These are phyloP conservation scores for Netelia melanura DNA, from an alignment of 2,888 invertebrate species.

Conservation along the genomic window DNA sequence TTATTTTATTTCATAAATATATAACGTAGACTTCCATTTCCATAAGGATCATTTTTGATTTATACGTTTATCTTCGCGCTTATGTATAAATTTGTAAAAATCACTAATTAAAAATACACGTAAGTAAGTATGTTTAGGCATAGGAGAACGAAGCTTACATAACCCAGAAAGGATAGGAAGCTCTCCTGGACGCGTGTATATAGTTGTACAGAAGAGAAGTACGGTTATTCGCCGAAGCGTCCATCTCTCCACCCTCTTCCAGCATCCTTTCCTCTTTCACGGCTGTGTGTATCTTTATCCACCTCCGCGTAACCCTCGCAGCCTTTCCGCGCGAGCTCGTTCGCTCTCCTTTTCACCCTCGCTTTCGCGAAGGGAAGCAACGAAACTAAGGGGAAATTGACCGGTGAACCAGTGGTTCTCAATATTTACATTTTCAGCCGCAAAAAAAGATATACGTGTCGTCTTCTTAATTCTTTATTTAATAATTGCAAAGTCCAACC, in stretches of 20 bases:
- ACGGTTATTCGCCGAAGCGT: slow-evolving; percentile 61
- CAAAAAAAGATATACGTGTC: no score
- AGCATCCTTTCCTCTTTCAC: slow-evolving; percentile 60
- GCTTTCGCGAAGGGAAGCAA: slow-evolving; percentile 69
- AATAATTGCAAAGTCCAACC: no score
- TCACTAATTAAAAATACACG: slow-evolving; percentile 19
- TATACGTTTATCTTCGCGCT: background rate
- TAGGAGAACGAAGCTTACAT: slow-evolving; percentile 20
- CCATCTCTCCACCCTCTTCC: slow-evolving; percentile 62
- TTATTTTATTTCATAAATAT: no score
- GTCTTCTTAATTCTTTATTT: no score
- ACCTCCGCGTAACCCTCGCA: slow-evolving; percentile 63
- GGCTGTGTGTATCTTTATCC: slow-evolving; percentile 64
- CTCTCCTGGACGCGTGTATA: slow-evolving; percentile 34
- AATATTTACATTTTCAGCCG: slow-evolving; percentile 37
- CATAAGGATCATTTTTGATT: background rate
- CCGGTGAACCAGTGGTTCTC: slow-evolving; percentile 82
- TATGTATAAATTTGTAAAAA: background rate
- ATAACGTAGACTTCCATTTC: no score
- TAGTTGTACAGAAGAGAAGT: slow-evolving; percentile 16
- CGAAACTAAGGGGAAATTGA: slow-evolving; percentile 83
- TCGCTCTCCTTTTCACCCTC: slow-evolving; percentile 74
- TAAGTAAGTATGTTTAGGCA: slow-evolving; percentile 10
- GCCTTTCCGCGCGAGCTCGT: slow-evolving; percentile 56
- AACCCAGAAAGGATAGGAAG: slow-evolving; percentile 44